phyloP scores from a whole-genome alignment of 2,888 invertebrate genomes.

The Lasioglossum oenotherae region DNA sequence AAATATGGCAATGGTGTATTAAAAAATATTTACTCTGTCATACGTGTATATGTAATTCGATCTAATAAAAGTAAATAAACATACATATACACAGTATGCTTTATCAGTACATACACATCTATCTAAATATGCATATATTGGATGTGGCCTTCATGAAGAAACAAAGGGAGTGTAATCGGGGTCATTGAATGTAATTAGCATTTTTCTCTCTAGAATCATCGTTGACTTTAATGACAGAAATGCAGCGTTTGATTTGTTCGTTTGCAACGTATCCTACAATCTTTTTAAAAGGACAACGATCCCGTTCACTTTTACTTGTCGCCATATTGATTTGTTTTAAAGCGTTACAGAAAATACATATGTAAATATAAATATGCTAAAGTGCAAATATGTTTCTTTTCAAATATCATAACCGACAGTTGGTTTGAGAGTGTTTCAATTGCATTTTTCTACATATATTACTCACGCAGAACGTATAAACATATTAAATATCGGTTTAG shows the following conservation, averaged over 20 bases:
- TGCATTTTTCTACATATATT: not conserved
- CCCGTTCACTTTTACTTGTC: conserved; percentile 60
- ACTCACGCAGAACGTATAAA: not conserved
- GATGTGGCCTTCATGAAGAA: conserved; percentile 14
- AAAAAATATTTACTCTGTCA: not conserved
- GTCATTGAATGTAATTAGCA: conserved; percentile 39
- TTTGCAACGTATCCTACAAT: conserved; percentile 32
- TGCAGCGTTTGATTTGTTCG: conserved; percentile 16
- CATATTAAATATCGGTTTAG: not conserved
- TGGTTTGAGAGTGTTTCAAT: not conserved
- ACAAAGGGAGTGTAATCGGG: conserved; percentile 28
- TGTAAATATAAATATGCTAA: conserved; percentile 2
- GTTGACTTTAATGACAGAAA: conserved; percentile 39
- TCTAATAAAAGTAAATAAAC: not conserved
- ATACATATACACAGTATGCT: not conserved
- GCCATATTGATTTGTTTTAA: conserved; percentile 55
- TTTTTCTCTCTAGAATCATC: conserved; percentile 22
- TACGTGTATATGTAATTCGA: not conserved
- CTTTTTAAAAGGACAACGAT: conserved; percentile 45
- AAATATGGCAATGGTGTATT: not conserved
- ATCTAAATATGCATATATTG: not conserved
- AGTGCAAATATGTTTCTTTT: not conserved
- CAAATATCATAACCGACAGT: not conserved
- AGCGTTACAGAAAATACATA: conserved; percentile 36
- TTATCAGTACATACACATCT: not conserved